These are phyloP conservation scores for Elephantulus edwardii DNA, from an alignment of 2,113 vertebrate species.

Conservation along the genomic window DNA sequence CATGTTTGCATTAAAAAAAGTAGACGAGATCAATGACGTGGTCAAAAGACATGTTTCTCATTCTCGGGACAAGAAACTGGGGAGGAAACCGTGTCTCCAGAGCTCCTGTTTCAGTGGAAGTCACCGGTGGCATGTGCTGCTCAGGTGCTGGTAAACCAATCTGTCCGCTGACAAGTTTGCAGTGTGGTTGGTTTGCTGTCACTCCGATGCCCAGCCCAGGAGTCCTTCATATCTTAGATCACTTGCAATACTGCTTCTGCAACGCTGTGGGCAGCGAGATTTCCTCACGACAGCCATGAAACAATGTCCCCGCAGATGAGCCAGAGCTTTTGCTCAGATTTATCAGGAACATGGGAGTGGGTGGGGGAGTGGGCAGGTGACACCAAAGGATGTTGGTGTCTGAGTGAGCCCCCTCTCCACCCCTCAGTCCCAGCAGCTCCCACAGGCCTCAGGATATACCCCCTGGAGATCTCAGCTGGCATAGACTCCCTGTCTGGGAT, in stretches of 20 bases:
- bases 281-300: not conserved
- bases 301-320: not conserved
- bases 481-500: not conserved
- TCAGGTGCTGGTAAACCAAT: accelerated
- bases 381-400: accelerated
- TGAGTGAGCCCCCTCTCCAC: accelerated
- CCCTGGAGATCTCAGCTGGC: not conserved
- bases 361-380: not conserved
- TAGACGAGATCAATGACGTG: not conserved
- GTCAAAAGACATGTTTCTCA: not conserved
- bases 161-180: too few species aligned
- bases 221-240: not conserved
- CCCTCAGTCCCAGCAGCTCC: not conserved
- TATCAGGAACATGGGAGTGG: not conserved
- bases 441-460: not conserved
- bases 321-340: not conserved
- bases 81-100: not conserved
- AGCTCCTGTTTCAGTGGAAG: accelerated
- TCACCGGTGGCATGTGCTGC: accelerated
- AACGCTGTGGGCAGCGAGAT: not conserved
- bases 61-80: not conserved
- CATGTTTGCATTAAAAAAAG: not conserved
- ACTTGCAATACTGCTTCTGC: not conserved
- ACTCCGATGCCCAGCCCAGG: not conserved
- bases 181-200: too few species aligned